Conservation (phyloP, 2,888 invertebrate genomes). For the Pammene fasciana region DNA sequence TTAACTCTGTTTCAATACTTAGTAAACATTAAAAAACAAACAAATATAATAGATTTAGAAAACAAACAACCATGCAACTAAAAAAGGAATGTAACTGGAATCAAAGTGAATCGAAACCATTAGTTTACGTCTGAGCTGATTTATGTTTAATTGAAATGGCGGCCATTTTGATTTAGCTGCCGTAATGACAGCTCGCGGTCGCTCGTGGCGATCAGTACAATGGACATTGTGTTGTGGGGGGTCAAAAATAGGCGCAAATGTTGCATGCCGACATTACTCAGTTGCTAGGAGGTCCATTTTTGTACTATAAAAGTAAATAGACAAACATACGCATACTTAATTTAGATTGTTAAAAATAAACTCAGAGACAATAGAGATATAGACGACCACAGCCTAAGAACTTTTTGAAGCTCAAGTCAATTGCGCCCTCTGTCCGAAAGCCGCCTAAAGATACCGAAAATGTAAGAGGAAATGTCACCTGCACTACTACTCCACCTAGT, state of each 20-base stretch:
- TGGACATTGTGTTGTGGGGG: conserved; percentile 30
- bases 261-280: not conserved
- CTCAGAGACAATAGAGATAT: too few relatives aligned
- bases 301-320: too few relatives aligned
- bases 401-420: too few relatives aligned
- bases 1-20: too few relatives aligned
- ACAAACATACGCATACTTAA: too few relatives aligned
- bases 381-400: too few relatives aligned
- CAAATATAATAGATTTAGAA: too few relatives aligned
- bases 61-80: conserved; percentile 1
- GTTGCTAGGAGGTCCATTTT: conserved; percentile 6
- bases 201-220: conserved; percentile 26
- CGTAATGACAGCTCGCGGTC: conserved; percentile 33
- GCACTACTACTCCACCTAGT: too few relatives aligned
- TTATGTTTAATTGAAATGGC: conserved; percentile 82
- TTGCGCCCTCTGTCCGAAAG: too few relatives aligned
- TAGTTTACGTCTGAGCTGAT: conserved; percentile 53
- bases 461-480: too few relatives aligned
- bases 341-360: too few relatives aligned
- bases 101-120: conserved; percentile 32
- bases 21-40: not conserved
- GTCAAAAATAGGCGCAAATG: not conserved
- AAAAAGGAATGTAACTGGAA: conserved; percentile 26
- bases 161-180: conserved; percentile 69
- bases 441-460: too few relatives aligned